phyloP scores from a whole-genome alignment of 1,140 invertebrate genomes.

The Aethina tumida region DNA sequence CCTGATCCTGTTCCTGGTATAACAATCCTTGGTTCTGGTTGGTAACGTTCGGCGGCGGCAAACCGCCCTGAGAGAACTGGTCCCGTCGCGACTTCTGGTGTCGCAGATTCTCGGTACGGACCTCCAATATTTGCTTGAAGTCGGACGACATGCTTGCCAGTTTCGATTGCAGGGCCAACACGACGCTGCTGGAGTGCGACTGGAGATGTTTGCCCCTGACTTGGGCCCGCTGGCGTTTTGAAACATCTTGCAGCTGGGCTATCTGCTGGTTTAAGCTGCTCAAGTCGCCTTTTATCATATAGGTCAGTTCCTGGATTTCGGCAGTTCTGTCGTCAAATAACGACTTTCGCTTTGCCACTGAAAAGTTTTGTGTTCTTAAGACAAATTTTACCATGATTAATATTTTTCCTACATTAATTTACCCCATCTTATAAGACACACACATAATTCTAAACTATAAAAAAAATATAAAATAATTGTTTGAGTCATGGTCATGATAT shows the following conservation, averaged over 20 bases:
- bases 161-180: slow-evolving; percentile 88
- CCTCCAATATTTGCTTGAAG: slow-evolving; percentile 89
- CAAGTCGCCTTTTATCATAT: slow-evolving; percentile 95
- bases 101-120: slow-evolving; percentile 86
- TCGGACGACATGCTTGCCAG: slow-evolving; percentile 93
- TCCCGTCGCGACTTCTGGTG: slow-evolving; percentile 89
- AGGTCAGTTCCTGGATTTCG: slow-evolving; percentile 96
- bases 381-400: slow-evolving; percentile 12
- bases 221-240: slow-evolving; percentile 52
- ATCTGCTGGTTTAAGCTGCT: slow-evolving; percentile 94
- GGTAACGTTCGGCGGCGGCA: slow-evolving; percentile 51
- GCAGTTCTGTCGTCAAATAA: slow-evolving; percentile 91
- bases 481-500: not conserved
- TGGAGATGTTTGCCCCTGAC: slow-evolving; percentile 71
- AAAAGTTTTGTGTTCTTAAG: slow-evolving; percentile 39
- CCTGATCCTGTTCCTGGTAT: slow-evolving; percentile 59
- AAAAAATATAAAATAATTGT: not conserved
- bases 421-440: not conserved
- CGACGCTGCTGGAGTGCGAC: slow-evolving; percentile 93
- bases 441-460: not conserved
- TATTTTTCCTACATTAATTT: not conserved
- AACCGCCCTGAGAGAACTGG: slow-evolving; percentile 79
- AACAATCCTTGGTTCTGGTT: slow-evolving; percentile 23
- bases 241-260: slow-evolving; percentile 71
- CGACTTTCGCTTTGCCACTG: slow-evolving; percentile 94